Base-by-base conservation (phyloP, 2,888 invertebrate genomes). In the Acrobeloides nanus region DNA sequence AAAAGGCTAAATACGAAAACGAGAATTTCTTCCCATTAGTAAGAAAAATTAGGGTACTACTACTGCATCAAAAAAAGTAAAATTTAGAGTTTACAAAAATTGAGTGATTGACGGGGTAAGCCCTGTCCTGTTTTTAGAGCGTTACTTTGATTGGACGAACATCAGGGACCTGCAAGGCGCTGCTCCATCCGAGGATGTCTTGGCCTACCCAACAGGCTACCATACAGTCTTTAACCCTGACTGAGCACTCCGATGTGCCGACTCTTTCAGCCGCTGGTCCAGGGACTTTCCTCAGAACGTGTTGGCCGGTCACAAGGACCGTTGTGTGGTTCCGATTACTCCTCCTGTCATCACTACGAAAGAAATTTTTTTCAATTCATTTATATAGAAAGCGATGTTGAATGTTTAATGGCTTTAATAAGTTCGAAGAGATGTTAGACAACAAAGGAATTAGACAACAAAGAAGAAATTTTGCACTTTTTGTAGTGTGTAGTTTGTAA, bases 241-340 rank as follows among this genome's bases (percentile, higher is more conserved):
- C 12, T 35, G 35, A 35, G 15, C 12, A 37, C 41, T 8, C 4
- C 57, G 26, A 32, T 32, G 44, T 32, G 43, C 38, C 32, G 57
- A 50, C 57, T 39, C 54, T 54, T 37, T 54, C 54, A 39, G 57
- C 57, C 54, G 56, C 47, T 27, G 44, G 54, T 54, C 53, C 54
- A 54, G 54, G 57, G 54, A 54, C 54, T 54, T 54, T 54, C 54
- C 54, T 51, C 54, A 57, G 52, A 57, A 38, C 47, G 15, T 24
- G 25, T 1, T 6, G 25, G 37, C 10, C 8, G 15, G 17, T 15
- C 15, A 8, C 37, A 35, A 35, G 8, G 15, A 10, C 17, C 45
- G 48, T 25, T 17, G 26, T 44, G 20, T 18, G 24, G 45, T 44
- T 48, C 21, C 45, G n/a, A n/a, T n/a, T n/a, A n/a, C n/a, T n/a